Evolutionary conservation across 2,113 vertebrate species (phyloP), one percentile per base, ranked within the genome.

Genomic region (Dissostichus mawsoni): DNA sequence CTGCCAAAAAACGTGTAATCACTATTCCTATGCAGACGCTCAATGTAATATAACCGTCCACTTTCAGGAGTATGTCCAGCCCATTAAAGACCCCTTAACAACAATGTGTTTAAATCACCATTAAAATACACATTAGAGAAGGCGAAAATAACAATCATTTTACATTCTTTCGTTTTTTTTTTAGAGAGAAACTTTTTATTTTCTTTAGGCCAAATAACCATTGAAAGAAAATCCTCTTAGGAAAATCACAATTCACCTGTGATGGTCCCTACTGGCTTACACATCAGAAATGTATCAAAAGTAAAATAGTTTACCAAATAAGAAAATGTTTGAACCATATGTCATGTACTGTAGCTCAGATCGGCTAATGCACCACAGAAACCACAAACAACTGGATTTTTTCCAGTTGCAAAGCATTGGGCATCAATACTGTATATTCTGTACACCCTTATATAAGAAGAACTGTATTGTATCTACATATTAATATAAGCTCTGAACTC

Each of bases 391-490:
- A 1, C 23, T 29, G 9, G 25, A 65, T 66, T 74, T 66, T 44
- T 9, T 36, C 18, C 62, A 3, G 44, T 41, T 52, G 14, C 29
- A n/a, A 55, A 69, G 29, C 56, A 57, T 29, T 47, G 23, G 66
- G 11, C 58, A 14, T 45, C 17, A 3, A 33, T 17, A 36, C 29
- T 81, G 50, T 69, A 59, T 1, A 25, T 17, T 33, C 51, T 48
- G 36, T 65, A 50, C 18, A 55, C 7, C 41, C 11, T 81, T n/a
- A 61, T 7, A 20, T 62, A 41, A 65, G 14, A 77, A 45, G 12
- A 84, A 59, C 71, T 56, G 16, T 66, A 47, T 69, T 18, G 10
- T 33, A 23, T 69, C 61, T 57, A 44, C 12, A 55, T 53, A 33
- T 51, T 33, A 51, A 51, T 67, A 51, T 53, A 66, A 66, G 44